Conservation (phyloP, 2,113 vertebrate species). For the Oncorhynchus tshawytscha region DNA sequence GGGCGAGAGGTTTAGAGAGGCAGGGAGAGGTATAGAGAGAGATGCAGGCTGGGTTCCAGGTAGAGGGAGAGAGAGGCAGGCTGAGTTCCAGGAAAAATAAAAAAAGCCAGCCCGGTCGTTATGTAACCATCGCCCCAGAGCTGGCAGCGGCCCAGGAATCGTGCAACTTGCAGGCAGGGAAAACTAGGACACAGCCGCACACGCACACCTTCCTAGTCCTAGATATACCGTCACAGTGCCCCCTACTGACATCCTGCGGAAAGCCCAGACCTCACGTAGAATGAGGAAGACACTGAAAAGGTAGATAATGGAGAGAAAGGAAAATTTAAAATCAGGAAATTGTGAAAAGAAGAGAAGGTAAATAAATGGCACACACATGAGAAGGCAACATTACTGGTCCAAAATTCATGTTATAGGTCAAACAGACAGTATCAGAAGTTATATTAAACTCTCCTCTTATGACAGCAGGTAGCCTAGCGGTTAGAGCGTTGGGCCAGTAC, state of each 20-base stretch:
- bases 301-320: neutral
- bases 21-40: neutral
- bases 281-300: neutral
- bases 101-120: slow-evolving; percentile 55
- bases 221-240: slow-evolving; percentile 66
- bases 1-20: no score
- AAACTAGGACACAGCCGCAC: slow-evolving; percentile 83
- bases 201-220: neutral
- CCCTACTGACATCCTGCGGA: slow-evolving; percentile 72
- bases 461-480: no score
- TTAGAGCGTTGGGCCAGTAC: no score
- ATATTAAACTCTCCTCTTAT: neutral
- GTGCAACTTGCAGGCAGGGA: slow-evolving; percentile 67
- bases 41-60: slow-evolving; percentile 26
- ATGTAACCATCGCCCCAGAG: slow-evolving; percentile 87
- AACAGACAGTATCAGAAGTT: no score
- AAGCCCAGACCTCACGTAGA: neutral
- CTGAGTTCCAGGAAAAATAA: slow-evolving; percentile 70
- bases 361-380: no score
- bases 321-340: neutral
- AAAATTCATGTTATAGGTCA: no score
- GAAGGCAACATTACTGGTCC: no score
- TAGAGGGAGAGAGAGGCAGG: neutral
- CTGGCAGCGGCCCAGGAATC: slow-evolving; percentile 86
- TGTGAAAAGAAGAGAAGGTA: neutral